Evolutionary conservation across 2,888 invertebrate genomes (phyloP).

Genomic region (Ditylenchus weischeri): DNA sequence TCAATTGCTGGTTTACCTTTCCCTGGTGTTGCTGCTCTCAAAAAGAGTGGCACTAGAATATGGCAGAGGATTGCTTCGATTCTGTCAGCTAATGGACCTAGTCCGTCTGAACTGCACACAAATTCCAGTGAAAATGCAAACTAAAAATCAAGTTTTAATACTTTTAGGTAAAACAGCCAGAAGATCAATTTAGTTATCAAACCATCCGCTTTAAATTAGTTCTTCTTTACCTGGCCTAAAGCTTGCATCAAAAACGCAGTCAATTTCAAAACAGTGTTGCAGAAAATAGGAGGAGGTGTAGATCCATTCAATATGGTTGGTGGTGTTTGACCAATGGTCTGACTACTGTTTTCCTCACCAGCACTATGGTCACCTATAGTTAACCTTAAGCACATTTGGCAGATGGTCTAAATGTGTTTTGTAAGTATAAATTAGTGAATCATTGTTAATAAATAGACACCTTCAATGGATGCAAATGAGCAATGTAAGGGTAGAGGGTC

Average conservation of each 20-base stretch:
- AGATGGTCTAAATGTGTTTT: constrained; percentile 57
- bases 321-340: constrained; percentile 33
- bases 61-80: constrained; percentile 93
- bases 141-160: constrained; percentile 36
- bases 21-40: constrained; percentile 87
- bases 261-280: constrained; percentile 88
- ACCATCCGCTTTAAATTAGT: too few relatives aligned
- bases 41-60: constrained; percentile 88
- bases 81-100: constrained; percentile 79
- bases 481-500: constrained; percentile 86
- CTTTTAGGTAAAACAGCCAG: too few relatives aligned
- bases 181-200: too few relatives aligned
- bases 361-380: constrained; percentile 55
- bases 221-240: constrained; percentile 70
- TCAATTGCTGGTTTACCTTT: constrained; percentile 70
- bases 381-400: constrained; percentile 55
- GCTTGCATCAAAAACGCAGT: constrained; percentile 91
- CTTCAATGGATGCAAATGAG: constrained; percentile 89
- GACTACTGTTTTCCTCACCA: constrained; percentile 40
- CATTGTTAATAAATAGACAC: constrained; percentile 62
- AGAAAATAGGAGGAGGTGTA: constrained; percentile 84
- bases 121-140: constrained; percentile 72
- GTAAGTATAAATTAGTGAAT: constrained; percentile 1
- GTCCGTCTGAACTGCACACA: constrained; percentile 84
- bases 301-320: constrained; percentile 57